phyloP scores from a whole-genome alignment of 2,113 vertebrate genomes.

The Falco punctatus region DNA sequence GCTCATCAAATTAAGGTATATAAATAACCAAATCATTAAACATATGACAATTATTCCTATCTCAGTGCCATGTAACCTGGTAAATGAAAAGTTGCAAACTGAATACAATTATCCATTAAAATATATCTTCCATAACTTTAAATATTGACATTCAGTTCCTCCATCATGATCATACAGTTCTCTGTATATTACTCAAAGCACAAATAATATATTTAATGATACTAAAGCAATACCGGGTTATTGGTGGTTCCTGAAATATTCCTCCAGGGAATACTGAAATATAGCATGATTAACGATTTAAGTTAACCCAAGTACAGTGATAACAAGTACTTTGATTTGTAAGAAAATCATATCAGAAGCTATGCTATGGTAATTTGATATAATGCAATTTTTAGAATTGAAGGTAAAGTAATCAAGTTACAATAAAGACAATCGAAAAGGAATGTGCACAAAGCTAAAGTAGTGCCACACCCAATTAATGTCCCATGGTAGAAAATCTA shows the following conservation, averaged over 20 bases:
- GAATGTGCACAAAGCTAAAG: slow-evolving; percentile 11
- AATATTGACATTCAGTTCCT: background rate
- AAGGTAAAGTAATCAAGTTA: slow-evolving; percentile 73
- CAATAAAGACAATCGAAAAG: slow-evolving; percentile 53
- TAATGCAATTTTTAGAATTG: slow-evolving; percentile 52
- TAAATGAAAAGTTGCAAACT: background rate
- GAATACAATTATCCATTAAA: slow-evolving; percentile 21
- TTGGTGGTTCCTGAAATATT: slow-evolving; percentile 26
- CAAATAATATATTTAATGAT: slow-evolving; percentile 41
- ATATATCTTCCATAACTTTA: background rate
- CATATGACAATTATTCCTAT: background rate
- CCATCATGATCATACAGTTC: background rate
- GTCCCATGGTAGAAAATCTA: slow-evolving; percentile 2
- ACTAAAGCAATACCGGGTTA: background rate
- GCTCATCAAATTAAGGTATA: background rate
- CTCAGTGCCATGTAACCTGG: background rate
- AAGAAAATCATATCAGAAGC: slow-evolving; percentile 54
- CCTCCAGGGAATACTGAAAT: slow-evolving; percentile 52
- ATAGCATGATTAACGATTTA: slow-evolving; percentile 53
- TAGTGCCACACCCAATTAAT: slow-evolving; percentile 27
- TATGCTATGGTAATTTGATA: slow-evolving; percentile 52
- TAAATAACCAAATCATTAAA: background rate
- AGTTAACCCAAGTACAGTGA: slow-evolving; percentile 57
- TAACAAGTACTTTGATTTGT: slow-evolving; percentile 75
- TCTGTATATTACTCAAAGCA: background rate